Base-by-base conservation (phyloP, 2,797 vertebrate species). In the Acanthurus lineatus region DNA sequence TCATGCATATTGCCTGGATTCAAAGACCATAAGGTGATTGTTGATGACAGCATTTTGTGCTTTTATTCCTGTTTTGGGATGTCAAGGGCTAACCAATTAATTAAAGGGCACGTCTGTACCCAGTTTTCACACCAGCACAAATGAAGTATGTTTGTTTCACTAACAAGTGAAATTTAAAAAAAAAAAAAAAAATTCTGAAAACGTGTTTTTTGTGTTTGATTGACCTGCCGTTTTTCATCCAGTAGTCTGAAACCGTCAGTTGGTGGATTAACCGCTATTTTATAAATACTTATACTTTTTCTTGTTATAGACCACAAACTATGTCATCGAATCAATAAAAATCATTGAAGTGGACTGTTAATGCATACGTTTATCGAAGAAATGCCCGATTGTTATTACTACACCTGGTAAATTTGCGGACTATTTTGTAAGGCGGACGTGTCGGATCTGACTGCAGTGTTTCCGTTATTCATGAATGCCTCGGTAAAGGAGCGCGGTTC, bases 401-500 rank as follows among this genome's bases (percentile, higher is more conserved):
- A 5, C 71, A 56, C 44, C 15, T 60, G 67, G 20, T 19, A 3
- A 53, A 40, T 45, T 22, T 16, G 15, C 10, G 94, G 56, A 93
- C 94, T 96, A 95, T 54, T 92, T 95, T 52, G 20, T 85, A n/a
- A 40, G 60, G 93, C 94, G 94, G 91, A 95, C 75, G 91, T 66
- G 60, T 82, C 73, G 0, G 2, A 5, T 15, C 0, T 12, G 70
- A 40, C 59, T 8, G 66, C 42, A 3, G 53, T 44, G 57, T 87
- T 90, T 91, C 83, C 82, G 76, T 83, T 69, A 63, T 72, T 62
- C 56, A 44, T 85, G 59, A 83, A 69, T 10, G 45, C 64, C 58
- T 82, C 75, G 66, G 86, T 69, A 9, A 69, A 72, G 70, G 20
- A 71, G 78, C 90, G 86, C 86, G 87, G 72, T 62, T 70, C 58